Evolutionary conservation across 2,888 invertebrate species (phyloP).

Genomic region (Synanthedon formicaeformis): DNA sequence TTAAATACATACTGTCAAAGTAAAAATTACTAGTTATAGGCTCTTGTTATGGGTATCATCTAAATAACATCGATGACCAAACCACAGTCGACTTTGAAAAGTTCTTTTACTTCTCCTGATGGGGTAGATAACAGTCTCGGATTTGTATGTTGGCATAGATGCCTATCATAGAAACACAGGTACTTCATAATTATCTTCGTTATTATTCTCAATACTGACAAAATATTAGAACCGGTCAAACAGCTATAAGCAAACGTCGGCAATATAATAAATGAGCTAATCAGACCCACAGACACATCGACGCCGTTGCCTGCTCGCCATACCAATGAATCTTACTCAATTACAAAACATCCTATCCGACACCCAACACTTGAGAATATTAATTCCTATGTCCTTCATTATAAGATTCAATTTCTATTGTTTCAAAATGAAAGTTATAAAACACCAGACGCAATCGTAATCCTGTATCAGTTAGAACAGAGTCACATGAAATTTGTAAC

Average conservation of each 20-base stretch:
- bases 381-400: conserved; percentile 13
- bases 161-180: too few relatives aligned
- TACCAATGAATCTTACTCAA: conserved; percentile 32
- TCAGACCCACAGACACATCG: conserved; percentile 63
- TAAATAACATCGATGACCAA: too few relatives aligned
- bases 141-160: too few relatives aligned
- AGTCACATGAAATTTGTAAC: background rate
- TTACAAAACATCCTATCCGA: conserved; percentile 25
- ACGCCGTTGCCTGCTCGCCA: conserved; percentile 57
- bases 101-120: too few relatives aligned
- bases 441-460: conserved; percentile 30
- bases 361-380: conserved; percentile 3
- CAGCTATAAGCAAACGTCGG: background rate
- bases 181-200: too few relatives aligned
- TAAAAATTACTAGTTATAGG: too few relatives aligned
- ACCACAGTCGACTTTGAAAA: too few relatives aligned
- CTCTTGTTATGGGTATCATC: too few relatives aligned
- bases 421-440: conserved; percentile 22
- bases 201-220: background rate
- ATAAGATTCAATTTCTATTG: conserved; percentile 18
- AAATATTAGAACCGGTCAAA: background rate
- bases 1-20: background rate
- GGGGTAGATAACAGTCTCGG: too few relatives aligned
- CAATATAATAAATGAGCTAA: conserved; percentile 47
- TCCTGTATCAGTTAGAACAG: conserved; percentile 14